Conservation (phyloP, 2,113 vertebrate species). For the Odontesthes bonariensis region DNA sequence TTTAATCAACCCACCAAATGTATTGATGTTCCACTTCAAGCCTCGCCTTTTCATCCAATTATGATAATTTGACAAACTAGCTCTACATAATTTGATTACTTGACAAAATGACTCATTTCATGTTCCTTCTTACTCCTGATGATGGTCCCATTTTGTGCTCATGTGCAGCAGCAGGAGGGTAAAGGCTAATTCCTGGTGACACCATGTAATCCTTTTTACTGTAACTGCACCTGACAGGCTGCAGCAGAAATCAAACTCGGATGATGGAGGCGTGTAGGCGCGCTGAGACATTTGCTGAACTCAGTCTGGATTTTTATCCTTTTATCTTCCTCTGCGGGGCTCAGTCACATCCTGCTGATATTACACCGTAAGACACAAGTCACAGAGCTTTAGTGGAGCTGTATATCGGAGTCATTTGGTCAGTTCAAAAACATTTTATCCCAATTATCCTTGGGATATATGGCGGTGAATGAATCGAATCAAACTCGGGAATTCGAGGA, state of each 20-base stretch:
- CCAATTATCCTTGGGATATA: no score
- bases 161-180: background rate
- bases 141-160: background rate
- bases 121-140: background rate
- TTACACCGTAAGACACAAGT: background rate
- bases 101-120: background rate
- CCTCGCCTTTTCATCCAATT: background rate
- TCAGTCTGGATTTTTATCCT: background rate
- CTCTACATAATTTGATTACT: constrained; percentile 9
- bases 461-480: no score
- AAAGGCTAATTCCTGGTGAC: constrained; percentile 16
- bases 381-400: background rate
- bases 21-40: background rate
- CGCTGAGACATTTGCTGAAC: background rate
- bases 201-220: background rate
- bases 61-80: background rate
- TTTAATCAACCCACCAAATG: background rate
- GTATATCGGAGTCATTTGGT: no score
- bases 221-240: background rate
- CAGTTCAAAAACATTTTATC: background rate
- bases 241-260: background rate
- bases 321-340: background rate
- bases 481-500: no score
- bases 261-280: background rate
- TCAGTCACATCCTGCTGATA: background rate